Evolutionary conservation across 2,797 vertebrate species (phyloP).

Genomic region (Novumbra hubbsi): DNA sequence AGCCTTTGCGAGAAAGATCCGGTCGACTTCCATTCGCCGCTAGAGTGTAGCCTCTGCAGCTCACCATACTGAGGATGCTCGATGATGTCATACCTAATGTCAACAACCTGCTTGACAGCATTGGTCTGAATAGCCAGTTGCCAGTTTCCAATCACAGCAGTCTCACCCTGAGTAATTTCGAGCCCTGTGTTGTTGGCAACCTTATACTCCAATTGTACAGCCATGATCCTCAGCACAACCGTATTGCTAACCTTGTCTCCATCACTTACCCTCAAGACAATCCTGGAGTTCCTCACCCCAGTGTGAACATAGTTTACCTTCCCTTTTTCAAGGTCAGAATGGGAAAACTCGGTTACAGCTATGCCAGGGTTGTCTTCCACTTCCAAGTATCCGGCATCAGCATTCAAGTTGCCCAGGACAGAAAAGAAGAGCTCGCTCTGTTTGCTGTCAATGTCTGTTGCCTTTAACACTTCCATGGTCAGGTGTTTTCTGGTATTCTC

Average conservation of each 20-base stretch:
- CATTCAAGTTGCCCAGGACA: conserved; percentile 84
- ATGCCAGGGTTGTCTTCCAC: conserved; percentile 71
- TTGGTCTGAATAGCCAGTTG: conserved; percentile 84
- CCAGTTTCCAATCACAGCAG: conserved; percentile 68
- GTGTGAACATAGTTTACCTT: conserved; percentile 82
- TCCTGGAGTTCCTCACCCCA: conserved; percentile 81
- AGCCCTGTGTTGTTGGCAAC: conserved; percentile 80
- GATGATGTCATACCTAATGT: conserved; percentile 77
- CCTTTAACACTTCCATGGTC: conserved; percentile 74
- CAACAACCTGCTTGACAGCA: conserved; percentile 72
- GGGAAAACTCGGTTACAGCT: conserved; percentile 76
- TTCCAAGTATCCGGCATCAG: conserved; percentile 86
- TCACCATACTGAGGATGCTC: conserved; percentile 80
- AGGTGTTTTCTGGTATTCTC: conserved; percentile 86
- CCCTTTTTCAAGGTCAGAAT: conserved; percentile 75
- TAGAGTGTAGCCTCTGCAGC: conserved; percentile 78
- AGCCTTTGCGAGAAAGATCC: conserved; percentile 81
- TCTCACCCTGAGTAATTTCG: conserved; percentile 75
- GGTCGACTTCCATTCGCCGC: conserved; percentile 79
- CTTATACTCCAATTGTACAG: conserved; percentile 79
- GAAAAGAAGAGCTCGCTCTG: conserved; percentile 72
- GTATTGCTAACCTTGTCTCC: conserved; percentile 89
- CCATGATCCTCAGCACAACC: conserved; percentile 82
- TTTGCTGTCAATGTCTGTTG: conserved; percentile 82
- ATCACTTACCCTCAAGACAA: conserved; percentile 87